phyloP scores from a whole-genome alignment of 2,113 vertebrate genomes.

The crab-eating macaque (Macaca fascicularis) region DNA sequence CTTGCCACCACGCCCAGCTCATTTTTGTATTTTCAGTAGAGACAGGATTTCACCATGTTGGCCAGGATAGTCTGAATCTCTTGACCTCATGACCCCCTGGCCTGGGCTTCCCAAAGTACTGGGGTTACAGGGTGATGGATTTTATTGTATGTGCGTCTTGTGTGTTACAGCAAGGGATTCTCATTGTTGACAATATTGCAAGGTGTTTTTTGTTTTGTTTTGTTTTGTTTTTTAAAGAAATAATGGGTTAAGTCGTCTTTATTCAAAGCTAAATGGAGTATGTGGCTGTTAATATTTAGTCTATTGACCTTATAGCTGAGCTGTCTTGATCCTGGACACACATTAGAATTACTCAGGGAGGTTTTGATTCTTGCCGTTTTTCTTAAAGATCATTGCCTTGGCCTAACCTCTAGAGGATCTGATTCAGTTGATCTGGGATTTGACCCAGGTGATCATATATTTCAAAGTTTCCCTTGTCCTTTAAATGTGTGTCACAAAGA shows the following conservation, averaged over 20 bases:
- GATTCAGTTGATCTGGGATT: not conserved
- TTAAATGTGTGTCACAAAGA: not conserved
- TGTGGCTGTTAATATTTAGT: not conserved
- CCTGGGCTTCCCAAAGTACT: too few species aligned
- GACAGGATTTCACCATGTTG: too few species aligned
- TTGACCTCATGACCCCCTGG: too few species aligned
- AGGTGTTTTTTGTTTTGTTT: not conserved
- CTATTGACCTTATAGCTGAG: not conserved
- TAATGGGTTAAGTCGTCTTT: not conserved
- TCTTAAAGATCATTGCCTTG: not conserved
- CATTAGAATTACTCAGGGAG: not conserved
- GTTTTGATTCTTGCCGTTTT: not conserved
- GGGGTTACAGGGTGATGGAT: too few species aligned
- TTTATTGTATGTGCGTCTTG: not conserved
- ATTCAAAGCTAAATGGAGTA: not conserved
- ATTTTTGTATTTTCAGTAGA: too few species aligned
- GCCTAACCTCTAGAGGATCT: not conserved
- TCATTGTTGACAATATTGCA: not conserved
- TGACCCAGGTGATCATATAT: not conserved
- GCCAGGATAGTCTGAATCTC: too few species aligned
- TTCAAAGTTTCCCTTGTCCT: not conserved
- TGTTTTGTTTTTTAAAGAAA: not conserved
- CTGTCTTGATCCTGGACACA: not conserved
- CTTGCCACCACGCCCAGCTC: too few species aligned
- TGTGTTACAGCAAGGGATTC: not conserved